Percentiles rank a stretch among this genome's conserved stretches.
These are phyloP conservation scores for Platichthys stellatus DNA, from an alignment of 2,113 vertebrate species.

Conservation along the genomic window DNA sequence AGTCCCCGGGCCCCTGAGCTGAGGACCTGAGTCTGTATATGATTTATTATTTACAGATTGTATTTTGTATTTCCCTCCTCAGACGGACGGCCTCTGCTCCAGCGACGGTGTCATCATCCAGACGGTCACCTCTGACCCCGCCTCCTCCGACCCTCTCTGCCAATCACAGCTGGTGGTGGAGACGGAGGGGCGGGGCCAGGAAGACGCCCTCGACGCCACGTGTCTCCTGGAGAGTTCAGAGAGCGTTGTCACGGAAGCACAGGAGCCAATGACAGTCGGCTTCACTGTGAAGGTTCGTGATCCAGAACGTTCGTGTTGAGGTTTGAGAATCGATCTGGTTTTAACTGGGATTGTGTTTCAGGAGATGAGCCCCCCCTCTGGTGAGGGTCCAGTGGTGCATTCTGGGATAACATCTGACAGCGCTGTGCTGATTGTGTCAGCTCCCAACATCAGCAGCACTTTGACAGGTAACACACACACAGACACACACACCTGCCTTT, in stretches of 20 bases:
- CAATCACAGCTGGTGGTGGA: constrained; percentile 87
- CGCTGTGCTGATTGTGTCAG: constrained; percentile 91
- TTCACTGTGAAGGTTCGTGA: constrained; percentile 67
- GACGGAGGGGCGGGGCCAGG: constrained; percentile 82
- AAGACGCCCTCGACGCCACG: constrained; percentile 79
- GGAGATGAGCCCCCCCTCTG: constrained; percentile 82
- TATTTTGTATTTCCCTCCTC: neutral
- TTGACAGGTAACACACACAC: constrained; percentile 85
- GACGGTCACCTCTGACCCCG: constrained; percentile 89
- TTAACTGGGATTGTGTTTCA: constrained; percentile 48
- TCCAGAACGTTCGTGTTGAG: no score
- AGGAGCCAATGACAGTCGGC: constrained; percentile 54
- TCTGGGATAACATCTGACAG: constrained; percentile 83
- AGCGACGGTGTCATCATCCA: constrained; percentile 96
- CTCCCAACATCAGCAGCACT: constrained; percentile 92
- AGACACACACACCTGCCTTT: neutral
- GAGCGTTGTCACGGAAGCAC: constrained; percentile 72
- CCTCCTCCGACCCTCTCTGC: constrained; percentile 82
- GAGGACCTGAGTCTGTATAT: no score
- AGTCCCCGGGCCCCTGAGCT: no score
- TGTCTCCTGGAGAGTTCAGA: constrained; percentile 80
- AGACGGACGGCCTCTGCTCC: constrained; percentile 93
- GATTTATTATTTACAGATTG: no score
- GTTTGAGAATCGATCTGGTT: no score
- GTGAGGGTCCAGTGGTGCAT: constrained; percentile 84